Evolutionary conservation across 2,888 invertebrate species (phyloP).

Genomic region (Drosophila barbarae): DNA sequence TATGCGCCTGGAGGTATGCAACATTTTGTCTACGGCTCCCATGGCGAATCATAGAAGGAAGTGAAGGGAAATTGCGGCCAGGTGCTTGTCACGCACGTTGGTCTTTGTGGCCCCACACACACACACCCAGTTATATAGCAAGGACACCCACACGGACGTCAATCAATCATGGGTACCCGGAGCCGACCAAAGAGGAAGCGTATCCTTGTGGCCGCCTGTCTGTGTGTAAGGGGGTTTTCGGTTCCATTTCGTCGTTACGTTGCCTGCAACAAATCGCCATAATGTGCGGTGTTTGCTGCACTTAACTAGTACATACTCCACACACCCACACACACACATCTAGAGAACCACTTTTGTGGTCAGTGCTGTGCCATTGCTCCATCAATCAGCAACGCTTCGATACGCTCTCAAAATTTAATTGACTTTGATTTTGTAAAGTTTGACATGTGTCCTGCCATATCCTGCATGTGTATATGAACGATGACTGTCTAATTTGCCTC

Average conservation of each 20-base stretch:
- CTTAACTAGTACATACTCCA: slow-evolving; percentile 36
- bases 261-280: slow-evolving; percentile 50
- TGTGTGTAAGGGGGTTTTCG: slow-evolving; percentile 30
- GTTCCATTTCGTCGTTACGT: slow-evolving; percentile 40
- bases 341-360: slow-evolving; percentile 21
- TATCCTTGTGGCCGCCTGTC: slow-evolving; percentile 3
- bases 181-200: not conserved
- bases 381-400: slow-evolving; percentile 55
- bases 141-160: slow-evolving; percentile 41
- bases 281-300: slow-evolving; percentile 44
- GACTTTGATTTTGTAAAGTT: slow-evolving; percentile 60
- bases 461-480: slow-evolving; percentile 1
- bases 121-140: not conserved
- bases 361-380: slow-evolving; percentile 50
- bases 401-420: slow-evolving; percentile 63
- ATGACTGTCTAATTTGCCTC: slow-evolving; percentile 54
- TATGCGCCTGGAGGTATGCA: slow-evolving; percentile 43
- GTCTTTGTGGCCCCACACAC: slow-evolving; percentile 37
- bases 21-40: slow-evolving; percentile 41
- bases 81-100: slow-evolving; percentile 46
- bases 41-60: slow-evolving; percentile 16
- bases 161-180: slow-evolving; percentile 54
- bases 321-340: not conserved
- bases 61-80: slow-evolving; percentile 27
- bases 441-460: slow-evolving; percentile 12